Evolutionary conservation across 2,113 vertebrate genomes (phyloP).

Genomic region (Seriola dumerili): DNA sequence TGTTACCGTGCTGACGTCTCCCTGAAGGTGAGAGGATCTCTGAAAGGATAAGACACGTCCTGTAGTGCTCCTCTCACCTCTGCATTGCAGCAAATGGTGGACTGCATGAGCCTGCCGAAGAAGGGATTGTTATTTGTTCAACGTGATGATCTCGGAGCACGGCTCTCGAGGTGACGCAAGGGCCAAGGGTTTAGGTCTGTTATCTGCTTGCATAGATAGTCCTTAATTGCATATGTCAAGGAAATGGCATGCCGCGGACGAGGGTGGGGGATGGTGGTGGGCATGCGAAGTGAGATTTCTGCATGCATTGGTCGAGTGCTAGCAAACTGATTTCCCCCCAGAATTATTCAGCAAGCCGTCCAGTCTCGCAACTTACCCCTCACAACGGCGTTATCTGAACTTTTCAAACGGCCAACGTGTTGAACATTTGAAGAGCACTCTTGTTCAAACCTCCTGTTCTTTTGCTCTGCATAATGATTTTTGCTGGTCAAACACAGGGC

Average conservation of each 20-base stretch:
- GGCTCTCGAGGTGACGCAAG: constrained; percentile 56
- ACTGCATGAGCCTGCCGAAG: constrained; percentile 51
- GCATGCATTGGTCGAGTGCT: constrained; percentile 58
- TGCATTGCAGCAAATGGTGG: constrained; percentile 80
- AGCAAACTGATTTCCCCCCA: constrained; percentile 58
- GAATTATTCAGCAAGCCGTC: constrained; percentile 49
- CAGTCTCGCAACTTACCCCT: constrained; percentile 38
- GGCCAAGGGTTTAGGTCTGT: constrained; percentile 59
- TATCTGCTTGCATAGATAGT: constrained; percentile 67
- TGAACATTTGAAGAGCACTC: constrained; percentile 39
- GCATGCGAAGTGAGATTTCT: constrained; percentile 55
- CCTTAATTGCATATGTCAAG: constrained; percentile 77
- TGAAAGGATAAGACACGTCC: constrained; percentile 64
- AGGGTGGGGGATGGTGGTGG: constrained; percentile 9
- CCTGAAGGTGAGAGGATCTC: constrained; percentile 58
- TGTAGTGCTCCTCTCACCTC: constrained; percentile 54
- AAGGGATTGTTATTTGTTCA: constrained; percentile 70
- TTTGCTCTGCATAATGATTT: constrained; percentile 37
- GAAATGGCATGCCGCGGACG: constrained; percentile 58
- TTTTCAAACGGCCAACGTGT: constrained; percentile 39
- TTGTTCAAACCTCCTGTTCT: constrained; percentile 31
- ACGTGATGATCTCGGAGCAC: constrained; percentile 47
- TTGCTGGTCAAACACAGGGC: constrained; percentile 31
- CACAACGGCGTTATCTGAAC: constrained; percentile 47
- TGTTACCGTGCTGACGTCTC: constrained; percentile 29